Conservation (phyloP, 2,888 invertebrate genomes). For the Timema cristinae region DNA sequence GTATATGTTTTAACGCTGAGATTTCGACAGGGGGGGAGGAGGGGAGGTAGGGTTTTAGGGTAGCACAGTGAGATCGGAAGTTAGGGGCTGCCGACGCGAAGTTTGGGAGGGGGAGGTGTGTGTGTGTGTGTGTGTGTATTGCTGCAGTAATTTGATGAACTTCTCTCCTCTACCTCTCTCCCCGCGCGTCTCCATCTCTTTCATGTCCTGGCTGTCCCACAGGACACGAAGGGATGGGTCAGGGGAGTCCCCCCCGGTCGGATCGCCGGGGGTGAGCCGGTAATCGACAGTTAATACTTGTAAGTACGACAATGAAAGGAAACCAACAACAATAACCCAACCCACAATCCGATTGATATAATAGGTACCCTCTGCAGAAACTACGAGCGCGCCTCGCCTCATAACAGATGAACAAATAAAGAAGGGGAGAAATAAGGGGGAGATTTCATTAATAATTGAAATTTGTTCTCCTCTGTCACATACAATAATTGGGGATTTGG, state of each 20-base stretch:
- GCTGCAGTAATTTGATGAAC: slow-evolving; percentile 32
- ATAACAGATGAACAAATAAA: too few species aligned
- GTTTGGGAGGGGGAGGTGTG: slow-evolving; percentile 13
- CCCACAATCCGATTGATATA: slow-evolving; percentile 25
- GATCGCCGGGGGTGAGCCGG: slow-evolving; percentile 17
- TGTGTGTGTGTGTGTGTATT: slow-evolving; percentile 18
- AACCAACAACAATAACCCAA: slow-evolving; percentile 23
- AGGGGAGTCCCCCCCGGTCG: slow-evolving; percentile 17
- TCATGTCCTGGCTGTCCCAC: slow-evolving; percentile 19
- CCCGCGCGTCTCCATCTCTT: slow-evolving; percentile 11
- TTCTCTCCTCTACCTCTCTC: slow-evolving; percentile 16
- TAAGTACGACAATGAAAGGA: slow-evolving; percentile 27
- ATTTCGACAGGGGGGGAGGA: slow-evolving; percentile 2
- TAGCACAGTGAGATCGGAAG: not conserved
- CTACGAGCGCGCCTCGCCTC: too few species aligned
- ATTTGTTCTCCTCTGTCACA: too few species aligned
- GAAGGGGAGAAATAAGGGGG: too few species aligned
- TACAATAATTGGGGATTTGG: too few species aligned
- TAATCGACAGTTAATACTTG: slow-evolving; percentile 30
- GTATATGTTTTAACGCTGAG: slow-evolving; percentile 25
- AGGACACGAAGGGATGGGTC: slow-evolving; percentile 21
- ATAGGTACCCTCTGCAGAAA: not conserved
- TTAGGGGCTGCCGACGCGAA: not conserved
- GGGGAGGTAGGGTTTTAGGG: not conserved
- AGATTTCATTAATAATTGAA: too few species aligned